phyloP scores from a whole-genome alignment of 2,797 vertebrate genomes.

The Eulemur mongoz region DNA sequence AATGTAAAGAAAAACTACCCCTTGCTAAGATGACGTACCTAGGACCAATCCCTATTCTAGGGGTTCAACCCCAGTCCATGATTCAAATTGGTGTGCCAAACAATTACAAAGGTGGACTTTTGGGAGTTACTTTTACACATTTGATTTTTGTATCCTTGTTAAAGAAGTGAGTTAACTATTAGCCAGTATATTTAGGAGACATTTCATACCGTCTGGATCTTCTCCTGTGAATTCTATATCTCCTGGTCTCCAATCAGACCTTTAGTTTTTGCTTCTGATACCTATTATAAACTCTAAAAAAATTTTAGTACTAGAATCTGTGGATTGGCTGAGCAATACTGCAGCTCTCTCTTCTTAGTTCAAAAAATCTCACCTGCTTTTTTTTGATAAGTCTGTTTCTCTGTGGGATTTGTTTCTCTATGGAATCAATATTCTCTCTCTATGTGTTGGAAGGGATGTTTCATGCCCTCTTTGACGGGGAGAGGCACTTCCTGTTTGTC shows the following conservation, averaged over 20 bases:
- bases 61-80: neutral
- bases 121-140: neutral
- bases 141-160: neutral
- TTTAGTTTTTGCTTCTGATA: slow-evolving; percentile 9
- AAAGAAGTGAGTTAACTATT: neutral
- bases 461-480: neutral
- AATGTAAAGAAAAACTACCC: neutral
- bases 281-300: slow-evolving; percentile 23
- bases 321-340: neutral
- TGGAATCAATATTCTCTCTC: neutral
- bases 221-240: neutral
- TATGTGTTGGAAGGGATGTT: neutral
- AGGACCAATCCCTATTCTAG: neutral
- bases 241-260: neutral
- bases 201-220: neutral
- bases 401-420: neutral
- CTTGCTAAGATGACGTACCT: neutral
- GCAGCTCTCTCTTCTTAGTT: neutral
- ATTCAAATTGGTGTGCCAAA: neutral
- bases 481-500: neutral
- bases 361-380: neutral
- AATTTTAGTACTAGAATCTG: neutral
- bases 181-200: neutral
- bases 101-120: neutral
- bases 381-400: neutral